Evolutionary conservation across 2,888 invertebrate genomes (phyloP), one percentile per base, ranked within the genome.

Genomic region (Papilio demoleus): DNA sequence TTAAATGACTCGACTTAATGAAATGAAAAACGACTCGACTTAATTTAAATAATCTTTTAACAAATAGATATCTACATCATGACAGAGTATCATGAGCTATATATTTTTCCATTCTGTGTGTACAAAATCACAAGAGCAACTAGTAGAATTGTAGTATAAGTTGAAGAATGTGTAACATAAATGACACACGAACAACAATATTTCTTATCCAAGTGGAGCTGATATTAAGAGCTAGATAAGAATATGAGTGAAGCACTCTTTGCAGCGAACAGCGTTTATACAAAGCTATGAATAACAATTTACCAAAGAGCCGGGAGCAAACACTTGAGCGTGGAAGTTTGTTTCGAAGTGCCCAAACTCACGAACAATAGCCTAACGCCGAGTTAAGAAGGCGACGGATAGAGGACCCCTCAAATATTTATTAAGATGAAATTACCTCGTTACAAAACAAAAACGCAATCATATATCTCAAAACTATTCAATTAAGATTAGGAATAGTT

Each of bases 261-360:
- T 87, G 82, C 77, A 85, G 81, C 81, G 81, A 80, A 80, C 80
- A 81, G 79, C 87, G 88, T 86, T 89, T 89, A 88, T 87, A 89
- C 86, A 86, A 88, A 89, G 90, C 90, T 89, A 91, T 91, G 92
- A 92, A 92, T 90, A 92, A 92, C 90, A 92, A 92, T 92, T 89
- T 89, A 88, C 86, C 84, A 85, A 88, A 88, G 90, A 90, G 89
- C 86, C 87, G 85, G 83, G 84, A 88, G 87, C 88, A 88, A 89
- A 89, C 88, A 90, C 89, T 92, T 86, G 87, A 88, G 83, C 82
- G 83, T 81, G 78, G 85, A 91, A 92, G 85, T 92, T 92, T 90
- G 88, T 90, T 89, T 82, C 85, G 82, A 88, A 91, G 92, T 87
- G 83, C 90, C 90, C 85, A 86, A 88, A 91, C 86, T 88, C 85